These are phyloP conservation scores for Tipula helvola DNA, from an alignment of 2,888 invertebrate genomes.

Conservation along the genomic window DNA sequence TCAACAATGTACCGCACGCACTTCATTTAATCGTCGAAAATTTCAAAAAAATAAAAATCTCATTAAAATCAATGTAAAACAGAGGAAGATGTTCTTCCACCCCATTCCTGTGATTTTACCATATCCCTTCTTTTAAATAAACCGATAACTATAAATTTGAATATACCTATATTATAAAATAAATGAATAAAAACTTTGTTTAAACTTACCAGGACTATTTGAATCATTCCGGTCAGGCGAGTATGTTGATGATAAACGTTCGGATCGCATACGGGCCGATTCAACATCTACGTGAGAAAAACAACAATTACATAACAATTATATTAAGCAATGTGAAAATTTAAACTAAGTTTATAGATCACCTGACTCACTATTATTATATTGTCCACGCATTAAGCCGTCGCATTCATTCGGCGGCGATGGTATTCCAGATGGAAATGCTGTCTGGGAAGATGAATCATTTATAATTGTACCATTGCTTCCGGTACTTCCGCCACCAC, in stretches of 20 bases:
- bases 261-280: constrained; percentile 31
- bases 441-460: constrained; percentile 19
- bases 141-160: not conserved
- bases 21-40: not conserved
- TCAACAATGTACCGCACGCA: not conserved
- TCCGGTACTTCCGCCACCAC: constrained; percentile 21
- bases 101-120: not conserved
- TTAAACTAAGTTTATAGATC: not conserved
- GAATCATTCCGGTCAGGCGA: constrained; percentile 35
- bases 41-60: not conserved
- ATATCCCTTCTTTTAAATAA: not conserved
- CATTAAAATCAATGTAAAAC: not conserved
- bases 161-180: too few relatives aligned
- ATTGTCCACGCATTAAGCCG: constrained; percentile 20
- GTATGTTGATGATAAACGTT: constrained; percentile 32
- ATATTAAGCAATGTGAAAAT: not conserved
- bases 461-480: not conserved
- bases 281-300: constrained; percentile 23
- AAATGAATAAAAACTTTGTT: not conserved
- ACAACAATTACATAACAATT: not conserved
- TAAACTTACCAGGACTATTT: constrained; percentile 35
- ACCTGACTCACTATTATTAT: constrained; percentile 27
- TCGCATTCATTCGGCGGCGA: constrained; percentile 37
- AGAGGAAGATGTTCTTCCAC: not conserved
- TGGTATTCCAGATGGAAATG: constrained; percentile 33